Conservation (phyloP, 2,797 vertebrate genomes). For the Gallinago nigripennis region DNA sequence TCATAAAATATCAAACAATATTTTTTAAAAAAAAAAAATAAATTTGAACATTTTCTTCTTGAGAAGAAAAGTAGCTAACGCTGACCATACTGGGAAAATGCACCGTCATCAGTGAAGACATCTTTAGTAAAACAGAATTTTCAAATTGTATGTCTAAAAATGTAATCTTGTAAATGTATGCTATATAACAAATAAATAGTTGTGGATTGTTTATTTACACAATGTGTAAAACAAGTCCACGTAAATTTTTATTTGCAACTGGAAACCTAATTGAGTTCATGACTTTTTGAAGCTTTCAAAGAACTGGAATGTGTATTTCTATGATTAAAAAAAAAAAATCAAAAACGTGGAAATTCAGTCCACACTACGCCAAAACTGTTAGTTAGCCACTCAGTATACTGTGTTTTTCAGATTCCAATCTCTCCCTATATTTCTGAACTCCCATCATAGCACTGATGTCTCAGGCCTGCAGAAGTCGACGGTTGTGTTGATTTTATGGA, state of each 20-base stretch:
- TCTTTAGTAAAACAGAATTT: background rate
- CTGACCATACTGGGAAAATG: background rate
- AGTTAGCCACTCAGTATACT: background rate
- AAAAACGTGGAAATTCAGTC: background rate
- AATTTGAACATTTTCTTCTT: background rate
- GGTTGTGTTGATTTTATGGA: background rate
- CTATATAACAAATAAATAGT: background rate
- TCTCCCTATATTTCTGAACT: background rate
- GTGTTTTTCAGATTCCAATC: background rate
- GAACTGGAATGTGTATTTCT: background rate
- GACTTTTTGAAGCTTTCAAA: background rate
- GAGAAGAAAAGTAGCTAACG: background rate
- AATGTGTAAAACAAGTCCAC: background rate
- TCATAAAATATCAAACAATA: background rate
- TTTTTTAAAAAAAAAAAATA: background rate
- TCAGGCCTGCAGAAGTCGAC: background rate
- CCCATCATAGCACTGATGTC: background rate
- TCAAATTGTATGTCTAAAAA: background rate
- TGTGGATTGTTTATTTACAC: background rate
- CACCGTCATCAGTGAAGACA: background rate
- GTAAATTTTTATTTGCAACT: background rate
- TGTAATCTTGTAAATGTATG: background rate
- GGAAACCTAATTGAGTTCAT: background rate
- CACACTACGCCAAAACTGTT: rapidly evolving
- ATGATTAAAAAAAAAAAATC: background rate